A percentile compares a stretch with the other conserved stretches of the same genome.
phyloP scores from a whole-genome alignment of 2,113 vertebrate species.

The Dolichotis patagonum region DNA sequence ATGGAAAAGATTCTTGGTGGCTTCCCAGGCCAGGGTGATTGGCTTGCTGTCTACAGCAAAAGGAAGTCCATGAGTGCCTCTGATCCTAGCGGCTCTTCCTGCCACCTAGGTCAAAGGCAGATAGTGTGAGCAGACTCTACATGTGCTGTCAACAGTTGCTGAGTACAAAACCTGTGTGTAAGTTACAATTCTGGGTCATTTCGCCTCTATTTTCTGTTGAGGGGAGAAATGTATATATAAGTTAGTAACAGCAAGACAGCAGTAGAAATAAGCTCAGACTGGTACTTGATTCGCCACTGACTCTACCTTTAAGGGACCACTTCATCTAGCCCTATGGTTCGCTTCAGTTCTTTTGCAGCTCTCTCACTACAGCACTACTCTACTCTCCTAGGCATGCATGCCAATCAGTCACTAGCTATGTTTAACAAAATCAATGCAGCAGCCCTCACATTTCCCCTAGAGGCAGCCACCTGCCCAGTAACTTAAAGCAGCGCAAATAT shows the following conservation, averaged over 20 bases:
- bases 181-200: not conserved
- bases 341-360: not conserved
- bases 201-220: not conserved
- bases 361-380: not conserved
- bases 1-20: not conserved
- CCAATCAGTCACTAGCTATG: not conserved
- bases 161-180: not conserved
- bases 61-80: not conserved
- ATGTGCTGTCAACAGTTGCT: not conserved
- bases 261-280: not conserved
- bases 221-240: not conserved
- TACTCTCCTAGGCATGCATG: not conserved
- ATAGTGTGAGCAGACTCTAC: not conserved
- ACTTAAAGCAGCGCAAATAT: not conserved
- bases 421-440: not conserved
- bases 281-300: not conserved
- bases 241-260: not conserved
- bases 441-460: not conserved
- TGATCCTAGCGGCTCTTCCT: not conserved
- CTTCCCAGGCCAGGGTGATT: not conserved
- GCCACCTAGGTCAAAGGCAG: not conserved
- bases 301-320: not conserved
- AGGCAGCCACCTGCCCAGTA: not conserved
- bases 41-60: not conserved
- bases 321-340: not conserved